Conservation (phyloP, 2,797 vertebrate species). For the Siniperca obscura region DNA sequence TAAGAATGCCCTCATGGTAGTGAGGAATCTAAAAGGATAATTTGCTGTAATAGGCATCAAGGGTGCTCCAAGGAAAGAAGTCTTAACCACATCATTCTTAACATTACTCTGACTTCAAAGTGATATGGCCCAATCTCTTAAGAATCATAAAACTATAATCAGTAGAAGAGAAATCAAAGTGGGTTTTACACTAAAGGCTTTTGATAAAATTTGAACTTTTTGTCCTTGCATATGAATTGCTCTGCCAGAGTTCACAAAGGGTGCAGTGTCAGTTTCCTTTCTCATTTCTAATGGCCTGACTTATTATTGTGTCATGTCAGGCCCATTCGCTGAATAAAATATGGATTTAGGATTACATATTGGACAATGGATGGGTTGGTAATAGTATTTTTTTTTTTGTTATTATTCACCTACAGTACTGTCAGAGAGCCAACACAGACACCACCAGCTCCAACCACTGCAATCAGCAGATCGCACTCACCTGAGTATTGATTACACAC, state of each 20-base stretch:
- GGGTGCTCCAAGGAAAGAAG: constrained; percentile 52
- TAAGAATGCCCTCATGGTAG: constrained; percentile 45
- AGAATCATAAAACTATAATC: constrained; percentile 67
- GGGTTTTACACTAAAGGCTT: constrained; percentile 38
- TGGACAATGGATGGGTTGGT: neutral
- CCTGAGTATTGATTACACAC: too few relatives aligned
- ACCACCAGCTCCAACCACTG: too few relatives aligned
- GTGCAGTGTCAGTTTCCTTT: neutral
- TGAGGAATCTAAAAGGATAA: constrained; percentile 62
- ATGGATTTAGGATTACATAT: neutral
- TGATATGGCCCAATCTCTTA: constrained; percentile 53
- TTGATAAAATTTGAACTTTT: constrained; percentile 39
- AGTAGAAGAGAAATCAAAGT: constrained; percentile 51
- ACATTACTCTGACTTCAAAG: constrained; percentile 63
- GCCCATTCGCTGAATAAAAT: constrained; percentile 3
- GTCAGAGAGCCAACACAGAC: too few relatives aligned
- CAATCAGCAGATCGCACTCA: too few relatives aligned
- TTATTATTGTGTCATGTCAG: neutral
- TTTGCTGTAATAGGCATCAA: constrained; percentile 63
- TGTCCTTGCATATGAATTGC: constrained; percentile 44
- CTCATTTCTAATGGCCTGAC: neutral
- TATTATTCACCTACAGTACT: too few relatives aligned
- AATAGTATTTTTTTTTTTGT: too few relatives aligned
- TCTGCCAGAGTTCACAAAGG: constrained; percentile 29
- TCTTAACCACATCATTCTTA: constrained; percentile 53